These are phyloP conservation scores for Excalfactoria chinensis DNA, from an alignment of 2,113 vertebrate species.

Conservation along the genomic window DNA sequence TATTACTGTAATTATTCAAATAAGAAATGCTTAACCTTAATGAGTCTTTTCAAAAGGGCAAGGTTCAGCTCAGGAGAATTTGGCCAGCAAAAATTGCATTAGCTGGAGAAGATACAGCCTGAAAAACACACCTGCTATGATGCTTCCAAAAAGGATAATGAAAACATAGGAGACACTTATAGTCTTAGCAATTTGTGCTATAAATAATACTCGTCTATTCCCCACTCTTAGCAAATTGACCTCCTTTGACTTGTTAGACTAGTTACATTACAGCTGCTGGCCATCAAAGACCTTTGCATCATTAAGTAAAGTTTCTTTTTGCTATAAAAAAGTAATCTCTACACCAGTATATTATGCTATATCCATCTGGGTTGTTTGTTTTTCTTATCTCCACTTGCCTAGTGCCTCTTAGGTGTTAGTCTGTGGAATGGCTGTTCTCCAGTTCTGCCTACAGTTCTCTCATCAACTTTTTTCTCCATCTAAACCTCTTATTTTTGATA, in stretches of 20 bases:
- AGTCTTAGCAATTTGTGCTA: not conserved
- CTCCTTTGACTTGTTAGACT: not conserved
- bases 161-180: not conserved
- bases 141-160: not conserved
- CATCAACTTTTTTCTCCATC: not conserved
- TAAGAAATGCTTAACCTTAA: not conserved
- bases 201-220: not conserved
- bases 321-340: not conserved
- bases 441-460: not conserved
- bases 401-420: not conserved
- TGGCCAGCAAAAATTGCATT: not conserved
- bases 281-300: not conserved
- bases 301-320: not conserved
- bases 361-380: accelerated
- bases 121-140: not conserved
- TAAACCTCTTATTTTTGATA: not conserved
- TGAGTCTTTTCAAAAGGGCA: not conserved
- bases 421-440: not conserved
- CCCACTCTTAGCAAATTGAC: not conserved
- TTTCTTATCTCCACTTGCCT: not conserved
- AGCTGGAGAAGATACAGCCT: not conserved
- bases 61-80: not conserved
- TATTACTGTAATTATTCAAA: conserved; percentile 2
- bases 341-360: not conserved
- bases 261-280: not conserved